Conservation (phyloP, 2,888 invertebrate genomes). For the Tachina grossa region DNA sequence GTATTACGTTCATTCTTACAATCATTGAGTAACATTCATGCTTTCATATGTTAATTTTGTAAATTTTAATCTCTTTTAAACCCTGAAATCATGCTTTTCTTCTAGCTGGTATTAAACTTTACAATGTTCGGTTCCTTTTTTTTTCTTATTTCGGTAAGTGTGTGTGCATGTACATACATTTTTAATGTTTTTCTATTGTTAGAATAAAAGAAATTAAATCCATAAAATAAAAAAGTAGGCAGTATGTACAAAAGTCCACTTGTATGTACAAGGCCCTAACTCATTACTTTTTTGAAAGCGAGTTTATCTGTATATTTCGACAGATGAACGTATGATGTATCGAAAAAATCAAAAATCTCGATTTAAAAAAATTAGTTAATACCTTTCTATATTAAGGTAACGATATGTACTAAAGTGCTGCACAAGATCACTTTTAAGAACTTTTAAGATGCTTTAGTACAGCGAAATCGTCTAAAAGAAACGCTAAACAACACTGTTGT, state of each 20-base stretch:
- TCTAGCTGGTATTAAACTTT: slow-evolving; percentile 48
- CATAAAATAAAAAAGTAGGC: slow-evolving; percentile 18
- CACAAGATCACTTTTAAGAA: too few relatives aligned
- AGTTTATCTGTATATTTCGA: too few relatives aligned
- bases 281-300: too few relatives aligned
- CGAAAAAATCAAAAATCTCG: too few relatives aligned
- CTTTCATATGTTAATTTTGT: slow-evolving; percentile 69
- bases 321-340: too few relatives aligned
- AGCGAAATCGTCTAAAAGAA: too few relatives aligned
- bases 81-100: slow-evolving; percentile 57
- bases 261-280: slow-evolving; percentile 4
- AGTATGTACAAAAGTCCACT: slow-evolving; percentile 41
- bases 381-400: too few relatives aligned
- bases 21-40: slow-evolving; percentile 27
- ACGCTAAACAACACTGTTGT: too few relatives aligned
- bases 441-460: too few relatives aligned
- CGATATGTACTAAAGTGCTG: too few relatives aligned
- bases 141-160: background rate
- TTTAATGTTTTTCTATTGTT: slow-evolving; percentile 52
- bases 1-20: slow-evolving; percentile 45
- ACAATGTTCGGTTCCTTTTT: slow-evolving; percentile 10
- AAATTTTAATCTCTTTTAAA: slow-evolving; percentile 45
- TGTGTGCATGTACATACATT: slow-evolving; percentile 10
- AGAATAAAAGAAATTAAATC: slow-evolving; percentile 50
- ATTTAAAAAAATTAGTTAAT: too few relatives aligned